Conservation (phyloP, 2,888 invertebrate genomes). For the Apotomis capreana region DNA sequence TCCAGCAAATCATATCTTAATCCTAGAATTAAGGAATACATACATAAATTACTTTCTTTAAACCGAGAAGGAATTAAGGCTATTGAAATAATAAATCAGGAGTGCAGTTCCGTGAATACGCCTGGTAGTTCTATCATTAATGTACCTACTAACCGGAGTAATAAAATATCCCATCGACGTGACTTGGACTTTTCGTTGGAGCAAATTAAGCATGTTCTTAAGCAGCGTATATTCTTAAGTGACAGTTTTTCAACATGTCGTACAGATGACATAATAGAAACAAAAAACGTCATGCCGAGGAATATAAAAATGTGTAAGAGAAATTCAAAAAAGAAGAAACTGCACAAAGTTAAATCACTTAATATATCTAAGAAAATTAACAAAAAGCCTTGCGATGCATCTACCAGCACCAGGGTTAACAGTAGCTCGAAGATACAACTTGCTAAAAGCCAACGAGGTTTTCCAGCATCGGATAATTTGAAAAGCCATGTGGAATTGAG, state of each 20-base stretch:
- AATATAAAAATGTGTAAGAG: conserved; percentile 43
- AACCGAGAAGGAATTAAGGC: conserved; percentile 72
- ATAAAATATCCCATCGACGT: conserved; percentile 44
- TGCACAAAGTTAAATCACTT: conserved; percentile 75
- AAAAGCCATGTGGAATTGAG: not conserved
- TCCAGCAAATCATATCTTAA: conserved; percentile 40
- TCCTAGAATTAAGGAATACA: conserved; percentile 71
- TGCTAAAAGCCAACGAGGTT: not conserved
- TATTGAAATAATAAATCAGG: conserved; percentile 71
- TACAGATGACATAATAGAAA: conserved; percentile 24
- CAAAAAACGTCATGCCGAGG: conserved; percentile 35
- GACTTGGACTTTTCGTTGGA: conserved; percentile 64
- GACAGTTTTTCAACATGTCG: conserved; percentile 46
- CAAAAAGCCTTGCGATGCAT: not conserved
- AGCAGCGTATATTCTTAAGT: conserved; percentile 57
- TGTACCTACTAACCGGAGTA: conserved; percentile 61
- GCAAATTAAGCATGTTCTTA: conserved; percentile 66
- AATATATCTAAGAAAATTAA: conserved; percentile 65
- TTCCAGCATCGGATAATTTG: not conserved
- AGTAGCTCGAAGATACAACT: not conserved
- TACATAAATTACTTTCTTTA: conserved; percentile 68
- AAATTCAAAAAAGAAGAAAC: conserved; percentile 54
- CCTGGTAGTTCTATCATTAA: conserved; percentile 77
- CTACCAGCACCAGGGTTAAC: conserved; percentile 31
- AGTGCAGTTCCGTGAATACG: conserved; percentile 75